Evolutionary conservation across 2,113 vertebrate genomes (phyloP).

Genomic region (Tenrec ecaudatus): DNA sequence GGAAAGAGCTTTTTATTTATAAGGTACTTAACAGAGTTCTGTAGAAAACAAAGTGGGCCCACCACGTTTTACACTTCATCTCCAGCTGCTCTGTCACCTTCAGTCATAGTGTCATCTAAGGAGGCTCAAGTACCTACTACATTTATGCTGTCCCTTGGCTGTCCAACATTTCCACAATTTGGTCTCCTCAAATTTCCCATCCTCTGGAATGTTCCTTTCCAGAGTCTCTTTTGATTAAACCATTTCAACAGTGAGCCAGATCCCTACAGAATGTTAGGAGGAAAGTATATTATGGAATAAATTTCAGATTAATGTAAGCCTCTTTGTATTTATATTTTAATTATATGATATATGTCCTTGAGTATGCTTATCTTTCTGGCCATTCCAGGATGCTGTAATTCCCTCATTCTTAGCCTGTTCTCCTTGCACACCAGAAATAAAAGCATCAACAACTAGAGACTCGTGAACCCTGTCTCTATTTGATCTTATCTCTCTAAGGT

Average conservation of each 20-base stretch:
- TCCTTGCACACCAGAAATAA: neutral
- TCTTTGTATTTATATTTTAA: conserved; percentile 14
- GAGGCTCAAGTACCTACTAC: neutral
- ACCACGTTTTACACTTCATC: neutral
- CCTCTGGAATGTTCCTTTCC: neutral
- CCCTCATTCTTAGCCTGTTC: neutral
- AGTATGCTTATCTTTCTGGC: neutral
- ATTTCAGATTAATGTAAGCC: neutral
- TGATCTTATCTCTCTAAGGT: neutral
- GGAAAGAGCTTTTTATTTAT: neutral
- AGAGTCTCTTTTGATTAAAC: neutral
- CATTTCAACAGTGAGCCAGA: neutral
- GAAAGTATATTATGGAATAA: neutral
- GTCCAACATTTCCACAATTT: neutral
- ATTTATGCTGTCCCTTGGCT: neutral
- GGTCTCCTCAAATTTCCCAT: neutral
- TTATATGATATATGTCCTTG: neutral
- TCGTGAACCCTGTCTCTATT: neutral
- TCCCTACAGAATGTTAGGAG: neutral
- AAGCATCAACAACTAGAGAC: neutral
- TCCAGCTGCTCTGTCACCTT: neutral
- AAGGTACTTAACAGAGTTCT: neutral
- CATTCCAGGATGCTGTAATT: neutral
- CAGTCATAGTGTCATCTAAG: neutral
- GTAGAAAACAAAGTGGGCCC: neutral